Conservation (phyloP, 2,797 vertebrate species). For the Phalanger gymnotis region DNA sequence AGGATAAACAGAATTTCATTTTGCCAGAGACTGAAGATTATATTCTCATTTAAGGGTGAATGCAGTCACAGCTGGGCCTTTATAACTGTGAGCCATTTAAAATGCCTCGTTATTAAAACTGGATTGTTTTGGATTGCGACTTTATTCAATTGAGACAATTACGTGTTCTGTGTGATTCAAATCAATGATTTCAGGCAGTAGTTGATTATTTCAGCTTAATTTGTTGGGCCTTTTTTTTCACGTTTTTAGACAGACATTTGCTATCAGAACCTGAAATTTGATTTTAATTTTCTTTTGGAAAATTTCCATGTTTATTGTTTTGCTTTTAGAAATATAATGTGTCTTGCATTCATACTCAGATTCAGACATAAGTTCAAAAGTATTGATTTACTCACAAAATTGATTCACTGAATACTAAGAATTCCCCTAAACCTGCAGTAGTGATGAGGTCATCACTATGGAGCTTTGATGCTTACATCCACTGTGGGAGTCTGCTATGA, state of each 20-base stretch:
- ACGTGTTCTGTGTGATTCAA: slow-evolving; percentile 73
- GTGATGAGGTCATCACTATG: no score
- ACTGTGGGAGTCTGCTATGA: fast-evolving
- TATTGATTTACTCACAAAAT: fast-evolving
- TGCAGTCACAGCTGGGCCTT: slow-evolving; percentile 67
- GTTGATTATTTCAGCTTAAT: slow-evolving; percentile 75
- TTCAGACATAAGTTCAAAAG: neutral
- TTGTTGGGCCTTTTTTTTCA: slow-evolving; percentile 70
- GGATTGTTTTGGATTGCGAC: slow-evolving; percentile 72
- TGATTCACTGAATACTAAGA: no score
- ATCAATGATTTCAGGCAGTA: slow-evolving; percentile 70
- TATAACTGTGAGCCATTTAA: slow-evolving; percentile 63
- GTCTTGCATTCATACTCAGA: neutral
- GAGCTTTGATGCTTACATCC: no score
- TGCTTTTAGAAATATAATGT: slow-evolving; percentile 23
- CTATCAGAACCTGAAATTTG: slow-evolving; percentile 69
- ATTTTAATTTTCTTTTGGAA: slow-evolving; percentile 65
- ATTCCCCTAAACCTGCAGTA: neutral
- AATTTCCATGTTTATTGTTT: slow-evolving; percentile 30
- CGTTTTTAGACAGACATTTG: slow-evolving; percentile 60
- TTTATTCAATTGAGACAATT: slow-evolving; percentile 74
- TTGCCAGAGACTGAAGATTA: slow-evolving; percentile 57
- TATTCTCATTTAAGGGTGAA: slow-evolving; percentile 64
- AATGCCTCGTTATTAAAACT: slow-evolving; percentile 75
- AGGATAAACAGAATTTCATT: slow-evolving; percentile 53